Evolutionary conservation across 2,888 invertebrate species (phyloP).

Genomic region (Agrenia bidenticulata): DNA sequence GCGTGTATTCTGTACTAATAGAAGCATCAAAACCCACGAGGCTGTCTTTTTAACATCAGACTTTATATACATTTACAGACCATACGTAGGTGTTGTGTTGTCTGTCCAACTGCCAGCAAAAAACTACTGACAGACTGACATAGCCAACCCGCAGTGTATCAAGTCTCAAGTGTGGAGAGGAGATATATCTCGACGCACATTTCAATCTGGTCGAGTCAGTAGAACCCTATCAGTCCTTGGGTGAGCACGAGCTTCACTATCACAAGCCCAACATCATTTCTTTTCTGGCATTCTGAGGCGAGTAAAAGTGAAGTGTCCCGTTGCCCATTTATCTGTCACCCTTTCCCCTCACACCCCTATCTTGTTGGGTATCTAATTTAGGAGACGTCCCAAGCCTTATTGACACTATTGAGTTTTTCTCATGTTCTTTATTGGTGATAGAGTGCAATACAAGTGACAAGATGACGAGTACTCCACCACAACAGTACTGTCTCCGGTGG

Average conservation of each 20-base stretch:
- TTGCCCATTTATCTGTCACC: no score
- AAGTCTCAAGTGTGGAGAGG: not conserved
- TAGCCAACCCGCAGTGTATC: no score
- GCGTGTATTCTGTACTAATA: not conserved
- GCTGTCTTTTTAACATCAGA: constrained; percentile 12
- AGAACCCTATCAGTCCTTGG: constrained; percentile 3
- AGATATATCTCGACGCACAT: constrained; percentile 2
- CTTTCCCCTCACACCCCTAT: no score
- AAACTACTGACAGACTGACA: no score
- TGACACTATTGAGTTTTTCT: no score
- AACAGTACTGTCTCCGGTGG: constrained; percentile 74
- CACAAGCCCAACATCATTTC: not conserved
- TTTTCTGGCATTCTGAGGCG: not conserved
- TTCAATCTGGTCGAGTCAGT: constrained; percentile 8
- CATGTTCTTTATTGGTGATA: no score
- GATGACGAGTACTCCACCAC: constrained; percentile 14
- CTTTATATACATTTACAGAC: constrained; percentile 1
- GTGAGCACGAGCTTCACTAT: not conserved
- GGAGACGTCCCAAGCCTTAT: no score
- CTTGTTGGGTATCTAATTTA: no score
- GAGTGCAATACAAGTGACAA: not conserved
- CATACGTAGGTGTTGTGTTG: no score
- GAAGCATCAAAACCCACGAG: not conserved
- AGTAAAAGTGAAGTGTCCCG: no score
- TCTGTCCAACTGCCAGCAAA: no score